Base-by-base conservation (phyloP, 2,797 vertebrate species). In the Antrozous pallidus region DNA sequence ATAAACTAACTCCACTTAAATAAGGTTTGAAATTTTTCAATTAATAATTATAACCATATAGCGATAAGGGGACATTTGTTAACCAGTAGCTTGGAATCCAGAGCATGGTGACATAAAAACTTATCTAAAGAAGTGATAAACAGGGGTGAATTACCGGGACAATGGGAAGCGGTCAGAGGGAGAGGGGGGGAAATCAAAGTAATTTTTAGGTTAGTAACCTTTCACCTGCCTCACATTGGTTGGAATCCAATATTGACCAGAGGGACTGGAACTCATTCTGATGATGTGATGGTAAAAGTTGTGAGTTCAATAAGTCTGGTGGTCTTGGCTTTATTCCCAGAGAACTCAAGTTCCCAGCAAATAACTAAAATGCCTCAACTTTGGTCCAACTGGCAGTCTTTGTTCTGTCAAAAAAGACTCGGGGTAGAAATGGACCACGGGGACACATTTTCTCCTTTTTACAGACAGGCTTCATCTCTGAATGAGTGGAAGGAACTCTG, bases 271-370 rank as follows among this genome's bases (percentile, higher is more conserved):
- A 94, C 77, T 90, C 95, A 86, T 96, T 95, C 95, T 97, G 93
- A 97, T 86, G 95, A 97, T 92, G 95, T 98, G 97, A 97, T 93
- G 93, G 89, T 95, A 96, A 97, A 96, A 80, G 69, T 91, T 97
- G 95, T 89, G 85, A 87, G 61, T 40, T 14, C 40, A 90, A 3
- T 2, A 61, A 42, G 88, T 96, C 79, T 91, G 47, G 94, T 97
- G 97, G 95, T 97, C 97, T 97, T 97, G 97, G 97, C 97, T 40
- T 18, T 56, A 1, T 92, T 98, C 97, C 98, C 91, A 36, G 96
- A 97, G 96, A 97, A 95, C 18, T 2, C 17, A 14, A 88, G 65
- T 54, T 98, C 94, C 93, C 92, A 97, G 96, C 67, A 95, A 42
- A 42, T 81, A 95, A 86, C 69, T 51, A 89, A 87, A 92, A 88